Evolutionary conservation across 2,113 vertebrate species (phyloP).

Genomic region (Rhinolophus ferrumequinum): DNA sequence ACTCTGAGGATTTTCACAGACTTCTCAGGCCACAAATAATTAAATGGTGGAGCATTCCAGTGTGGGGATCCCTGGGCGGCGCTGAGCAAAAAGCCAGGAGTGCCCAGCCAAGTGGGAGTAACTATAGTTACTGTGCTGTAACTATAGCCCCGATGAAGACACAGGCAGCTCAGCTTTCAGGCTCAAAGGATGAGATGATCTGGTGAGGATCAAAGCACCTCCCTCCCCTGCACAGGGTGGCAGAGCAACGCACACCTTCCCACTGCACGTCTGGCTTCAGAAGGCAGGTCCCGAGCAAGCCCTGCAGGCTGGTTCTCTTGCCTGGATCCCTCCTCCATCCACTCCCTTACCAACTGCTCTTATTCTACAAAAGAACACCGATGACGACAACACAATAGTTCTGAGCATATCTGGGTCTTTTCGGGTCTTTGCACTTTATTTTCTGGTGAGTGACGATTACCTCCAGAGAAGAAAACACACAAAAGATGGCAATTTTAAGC

Average conservation of each 20-base stretch:
- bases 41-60: background rate
- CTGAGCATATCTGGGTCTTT: background rate
- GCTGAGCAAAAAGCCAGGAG: background rate
- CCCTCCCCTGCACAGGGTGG: background rate
- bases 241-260: background rate
- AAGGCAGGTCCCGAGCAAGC: background rate
- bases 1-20: background rate
- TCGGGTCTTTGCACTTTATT: background rate
- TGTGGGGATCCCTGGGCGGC: background rate
- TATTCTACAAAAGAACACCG: background rate
- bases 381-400: background rate
- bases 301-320: too few relatives aligned
- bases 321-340: background rate
- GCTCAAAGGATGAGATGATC: background rate
- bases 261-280: rapidly evolving
- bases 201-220: background rate
- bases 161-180: background rate
- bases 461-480: background rate
- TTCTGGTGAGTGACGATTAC: background rate
- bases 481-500: background rate
- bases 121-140: too few relatives aligned
- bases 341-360: background rate
- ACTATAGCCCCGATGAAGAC: background rate
- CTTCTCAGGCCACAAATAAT: background rate
- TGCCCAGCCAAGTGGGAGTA: background rate